Base-by-base conservation (phyloP, 2,888 invertebrate species). In the Idaea straminata region DNA sequence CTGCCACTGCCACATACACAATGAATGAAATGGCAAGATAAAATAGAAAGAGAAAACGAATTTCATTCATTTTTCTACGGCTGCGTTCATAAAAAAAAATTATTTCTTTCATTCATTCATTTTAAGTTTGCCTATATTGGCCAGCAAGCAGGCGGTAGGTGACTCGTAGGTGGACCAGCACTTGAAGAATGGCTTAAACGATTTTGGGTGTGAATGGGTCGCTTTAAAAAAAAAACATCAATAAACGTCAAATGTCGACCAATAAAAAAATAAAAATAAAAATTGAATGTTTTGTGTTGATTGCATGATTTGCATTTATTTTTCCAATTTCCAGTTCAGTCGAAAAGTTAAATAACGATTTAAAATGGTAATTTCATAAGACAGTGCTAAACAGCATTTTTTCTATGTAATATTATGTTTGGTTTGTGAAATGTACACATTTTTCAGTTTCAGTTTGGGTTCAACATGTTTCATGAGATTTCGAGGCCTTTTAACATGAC, bases 391-490 rank as follows among this genome's bases (percentile, higher is more conserved):
- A 61, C 3, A 63, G 10, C 57, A 58, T 64, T 62, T 62, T 63
- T 64, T 62, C 63, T 35, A 15, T 13, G n/a, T 25, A 1, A 47
- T 62, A 25, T 62, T 57, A 57, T 61, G 57, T 61, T 63, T 59
- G 59, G 59, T 66, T 74, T 66, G 65, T 59, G 58, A 64, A 58
- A 62, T 66, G 63, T 66, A 73, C 81, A 76, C 79, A 82, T 70
- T 83, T 87, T 85, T 82, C 78, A 94, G 94, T 96, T 96, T 94
- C 95, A 97, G 94, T 97, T 98, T 87, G 95, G 96, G 59, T 97
- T 98, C 89, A 97, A 97, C 86, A 96, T 97, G 95, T 97, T 97
- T 84, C 97, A 97, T 75, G 97, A 97, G 77, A 95, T 95, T 68
- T 95, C 96, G 59, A 94, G 97, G 68, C 96, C 96, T 35, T 97